Evolutionary conservation across 2,797 vertebrate species (phyloP).

Genomic region (Acridotheres tristis): DNA sequence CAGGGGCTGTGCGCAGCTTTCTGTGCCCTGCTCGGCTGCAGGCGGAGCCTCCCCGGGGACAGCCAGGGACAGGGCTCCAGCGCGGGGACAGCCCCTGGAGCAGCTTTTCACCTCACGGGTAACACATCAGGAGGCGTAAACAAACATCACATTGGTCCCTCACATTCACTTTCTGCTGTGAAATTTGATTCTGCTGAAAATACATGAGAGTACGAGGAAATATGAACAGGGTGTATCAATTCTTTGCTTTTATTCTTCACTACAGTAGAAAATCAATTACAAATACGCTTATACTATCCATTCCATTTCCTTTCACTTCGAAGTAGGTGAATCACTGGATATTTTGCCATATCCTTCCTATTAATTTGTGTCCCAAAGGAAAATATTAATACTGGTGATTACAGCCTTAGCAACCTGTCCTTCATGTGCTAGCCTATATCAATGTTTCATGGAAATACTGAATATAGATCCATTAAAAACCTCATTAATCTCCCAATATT

Average conservation of each 20-base stretch:
- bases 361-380: not conserved
- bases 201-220: not conserved
- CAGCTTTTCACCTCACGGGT: fast-evolving
- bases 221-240: not conserved
- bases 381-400: not conserved
- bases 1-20: not conserved
- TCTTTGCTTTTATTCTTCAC: not conserved
- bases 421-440: not conserved
- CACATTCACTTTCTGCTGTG: not conserved
- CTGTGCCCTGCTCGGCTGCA: not conserved
- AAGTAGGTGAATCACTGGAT: not conserved
- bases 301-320: not conserved
- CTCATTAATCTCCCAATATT: not conserved
- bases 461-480: not conserved
- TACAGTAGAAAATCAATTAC: not conserved
- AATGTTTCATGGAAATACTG: not conserved
- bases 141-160: not conserved
- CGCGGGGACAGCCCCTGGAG: not conserved
- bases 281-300: not conserved
- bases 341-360: not conserved
- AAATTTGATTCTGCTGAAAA: not conserved
- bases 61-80: too few species aligned
- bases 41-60: not conserved
- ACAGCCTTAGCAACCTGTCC: not conserved
- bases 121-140: fast-evolving